Percentiles rank a stretch among this genome's conserved stretches.
These are phyloP conservation scores for Melolontha melolontha DNA, from an alignment of 2,888 invertebrate genomes.

Conservation along the genomic window DNA sequence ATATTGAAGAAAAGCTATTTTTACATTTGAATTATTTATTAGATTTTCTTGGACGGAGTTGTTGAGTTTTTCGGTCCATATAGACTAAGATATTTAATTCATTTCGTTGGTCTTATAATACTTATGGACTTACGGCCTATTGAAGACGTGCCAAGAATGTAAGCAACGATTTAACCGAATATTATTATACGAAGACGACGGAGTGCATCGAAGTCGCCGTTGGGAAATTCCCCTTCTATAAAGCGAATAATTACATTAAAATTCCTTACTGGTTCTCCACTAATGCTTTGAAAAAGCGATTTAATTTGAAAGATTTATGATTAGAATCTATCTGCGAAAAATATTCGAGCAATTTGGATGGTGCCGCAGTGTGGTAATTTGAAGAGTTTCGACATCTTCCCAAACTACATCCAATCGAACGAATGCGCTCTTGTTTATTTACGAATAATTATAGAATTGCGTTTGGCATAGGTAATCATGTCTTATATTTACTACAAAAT, in stretches of 20 bases:
- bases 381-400: conserved; percentile 7
- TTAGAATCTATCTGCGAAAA: no score
- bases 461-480: conserved; percentile 5
- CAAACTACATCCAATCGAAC: neutral
- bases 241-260: no score
- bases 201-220: no score
- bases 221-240: no score
- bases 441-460: conserved; percentile 16
- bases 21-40: neutral
- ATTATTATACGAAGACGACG: neutral
- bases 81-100: conserved; percentile 13
- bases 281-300: no score
- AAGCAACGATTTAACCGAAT: conserved; percentile 13
- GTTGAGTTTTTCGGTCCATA: conserved; percentile 8
- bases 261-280: no score
- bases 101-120: neutral
- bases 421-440: neutral
- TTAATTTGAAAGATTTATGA: no score
- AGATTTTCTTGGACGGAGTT: neutral
- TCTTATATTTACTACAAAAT: neutral
- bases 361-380: conserved; percentile 14
- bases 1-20: no score
- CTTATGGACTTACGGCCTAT: conserved; percentile 14
- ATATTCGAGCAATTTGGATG: conserved; percentile 11
- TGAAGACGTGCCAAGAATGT: conserved; percentile 24